These are phyloP conservation scores for Ophion ellenae DNA, from an alignment of 2,888 invertebrate genomes.

Conservation along the genomic window DNA sequence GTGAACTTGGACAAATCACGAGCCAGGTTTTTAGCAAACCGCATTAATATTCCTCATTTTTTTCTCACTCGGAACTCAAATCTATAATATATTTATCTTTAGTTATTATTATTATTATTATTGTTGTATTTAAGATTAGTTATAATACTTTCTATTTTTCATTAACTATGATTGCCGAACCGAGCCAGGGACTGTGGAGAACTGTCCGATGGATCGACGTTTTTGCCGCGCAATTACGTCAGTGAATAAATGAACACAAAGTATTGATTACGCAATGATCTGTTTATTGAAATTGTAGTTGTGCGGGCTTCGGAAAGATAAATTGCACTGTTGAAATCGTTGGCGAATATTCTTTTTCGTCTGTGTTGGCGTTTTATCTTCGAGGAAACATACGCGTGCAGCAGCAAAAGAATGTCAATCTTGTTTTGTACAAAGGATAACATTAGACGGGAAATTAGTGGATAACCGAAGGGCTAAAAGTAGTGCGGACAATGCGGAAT, in stretches of 20 bases:
- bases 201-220: background rate
- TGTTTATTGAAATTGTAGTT: constrained; percentile 36
- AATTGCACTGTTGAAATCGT: background rate
- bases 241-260: constrained; percentile 58
- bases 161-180: constrained; percentile 37
- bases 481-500: too few species aligned
- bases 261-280: constrained; percentile 38
- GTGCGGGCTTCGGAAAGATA: constrained; percentile 17
- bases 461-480: too few species aligned
- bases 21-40: constrained; percentile 9
- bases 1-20: constrained; percentile 23
- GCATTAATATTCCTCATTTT: constrained; percentile 23
- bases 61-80: constrained; percentile 20
- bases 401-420: too few species aligned
- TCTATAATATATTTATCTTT: constrained; percentile 48
- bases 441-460: too few species aligned
- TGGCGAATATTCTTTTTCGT: background rate
- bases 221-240: constrained; percentile 28
- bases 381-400: too few species aligned
- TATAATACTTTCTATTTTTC: constrained; percentile 46
- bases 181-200: constrained; percentile 15
- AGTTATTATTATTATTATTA: constrained; percentile 46
- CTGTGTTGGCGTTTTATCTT: too few species aligned
- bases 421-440: too few species aligned
- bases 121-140: constrained; percentile 39